Evolutionary conservation across 2,113 vertebrate genomes (phyloP).

Genomic region (Colistium nudipinnis): DNA sequence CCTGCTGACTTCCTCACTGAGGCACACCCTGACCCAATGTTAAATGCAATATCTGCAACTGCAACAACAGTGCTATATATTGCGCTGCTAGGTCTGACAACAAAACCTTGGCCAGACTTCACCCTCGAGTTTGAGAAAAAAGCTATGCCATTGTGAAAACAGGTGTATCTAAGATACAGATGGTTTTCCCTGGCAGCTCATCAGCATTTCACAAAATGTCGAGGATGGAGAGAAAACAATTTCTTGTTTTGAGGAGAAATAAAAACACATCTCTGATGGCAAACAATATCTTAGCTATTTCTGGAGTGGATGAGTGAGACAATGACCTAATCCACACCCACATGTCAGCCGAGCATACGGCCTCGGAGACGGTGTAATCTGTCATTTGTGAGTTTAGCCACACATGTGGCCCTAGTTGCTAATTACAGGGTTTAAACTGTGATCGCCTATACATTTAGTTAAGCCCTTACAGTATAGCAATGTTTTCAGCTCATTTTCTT

Average conservation of each 20-base stretch:
- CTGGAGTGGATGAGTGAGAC: constrained; percentile 52
- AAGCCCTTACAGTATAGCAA: constrained; percentile 14
- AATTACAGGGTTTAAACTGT: constrained; percentile 65
- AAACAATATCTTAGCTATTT: constrained; percentile 65
- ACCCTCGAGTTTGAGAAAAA: constrained; percentile 17
- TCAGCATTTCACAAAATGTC: neutral
- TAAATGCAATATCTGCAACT: too few species aligned
- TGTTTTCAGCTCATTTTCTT: constrained; percentile 31
- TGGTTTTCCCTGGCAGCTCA: neutral
- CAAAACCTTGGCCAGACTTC: neutral
- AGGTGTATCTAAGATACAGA: neutral
- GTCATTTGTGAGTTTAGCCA: constrained; percentile 45
- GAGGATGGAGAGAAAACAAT: constrained; percentile 9
- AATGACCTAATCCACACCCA: constrained; percentile 66
- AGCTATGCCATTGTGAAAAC: constrained; percentile 5
- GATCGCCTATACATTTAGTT: constrained; percentile 39
- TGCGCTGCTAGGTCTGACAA: neutral
- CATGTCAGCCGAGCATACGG: constrained; percentile 62
- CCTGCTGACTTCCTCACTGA: too few species aligned
- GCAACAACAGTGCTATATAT: neutral
- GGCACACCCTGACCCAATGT: too few species aligned
- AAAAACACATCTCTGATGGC: constrained; percentile 28
- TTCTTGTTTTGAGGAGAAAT: constrained; percentile 40
- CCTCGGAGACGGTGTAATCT: constrained; percentile 44
- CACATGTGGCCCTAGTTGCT: constrained; percentile 39